A percentile compares a stretch with the other conserved stretches of the same genome.
These are phyloP conservation scores for Epiblema foenella DNA, from an alignment of 2,888 invertebrate genomes.

Conservation along the genomic window DNA sequence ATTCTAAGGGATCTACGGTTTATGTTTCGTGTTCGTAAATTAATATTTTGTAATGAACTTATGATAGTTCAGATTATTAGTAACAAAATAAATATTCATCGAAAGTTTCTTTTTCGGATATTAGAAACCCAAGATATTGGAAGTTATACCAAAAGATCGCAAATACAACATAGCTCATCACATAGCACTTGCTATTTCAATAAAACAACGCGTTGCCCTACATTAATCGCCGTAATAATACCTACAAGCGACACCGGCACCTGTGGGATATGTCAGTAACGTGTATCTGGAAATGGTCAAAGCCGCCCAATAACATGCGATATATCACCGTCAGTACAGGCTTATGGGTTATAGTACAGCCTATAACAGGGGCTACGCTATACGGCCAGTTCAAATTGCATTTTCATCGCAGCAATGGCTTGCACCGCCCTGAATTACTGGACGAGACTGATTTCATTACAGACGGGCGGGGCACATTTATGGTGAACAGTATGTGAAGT, in stretches of 20 bases:
- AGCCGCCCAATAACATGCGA: slow-evolving; percentile 36
- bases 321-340: slow-evolving; percentile 34
- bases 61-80: neutral
- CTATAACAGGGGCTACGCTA: slow-evolving; percentile 18
- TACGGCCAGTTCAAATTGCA: slow-evolving; percentile 36
- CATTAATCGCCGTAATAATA: neutral
- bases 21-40: neutral
- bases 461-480: neutral
- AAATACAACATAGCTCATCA: no score
- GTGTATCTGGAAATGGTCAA: slow-evolving; percentile 33
- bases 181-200: slow-evolving; percentile 12
- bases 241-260: neutral
- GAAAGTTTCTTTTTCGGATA: neutral
- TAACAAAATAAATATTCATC: neutral
- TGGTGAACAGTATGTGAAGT: neutral
- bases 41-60: neutral
- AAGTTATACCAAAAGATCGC: neutral
- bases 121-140: neutral
- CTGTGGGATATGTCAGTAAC: slow-evolving; percentile 18
- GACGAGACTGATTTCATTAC: slow-evolving; percentile 33
- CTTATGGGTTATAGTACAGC: slow-evolving; percentile 6
- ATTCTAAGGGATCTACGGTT: no score
- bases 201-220: neutral
- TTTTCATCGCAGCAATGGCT: slow-evolving; percentile 38
- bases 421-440: slow-evolving; percentile 27